Conservation (phyloP, 2,113 vertebrate species). For the Ursus arctos region DNA sequence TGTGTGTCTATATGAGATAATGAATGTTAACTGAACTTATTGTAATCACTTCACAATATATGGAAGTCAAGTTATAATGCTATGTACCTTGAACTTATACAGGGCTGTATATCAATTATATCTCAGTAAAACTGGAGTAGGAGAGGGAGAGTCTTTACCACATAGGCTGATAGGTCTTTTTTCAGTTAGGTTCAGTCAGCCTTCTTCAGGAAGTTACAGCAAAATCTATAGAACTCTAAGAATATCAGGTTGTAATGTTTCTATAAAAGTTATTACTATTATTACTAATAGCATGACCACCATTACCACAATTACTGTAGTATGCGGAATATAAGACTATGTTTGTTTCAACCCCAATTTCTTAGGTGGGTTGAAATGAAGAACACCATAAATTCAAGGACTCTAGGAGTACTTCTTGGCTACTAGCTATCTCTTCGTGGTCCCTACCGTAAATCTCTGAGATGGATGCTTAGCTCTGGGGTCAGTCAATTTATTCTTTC, state of each 20-base stretch:
- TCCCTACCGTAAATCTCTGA: slow-evolving; percentile 20
- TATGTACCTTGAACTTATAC: neutral
- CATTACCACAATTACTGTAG: neutral
- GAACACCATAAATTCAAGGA: neutral
- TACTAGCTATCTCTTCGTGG: neutral
- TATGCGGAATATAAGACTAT: neutral
- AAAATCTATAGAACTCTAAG: neutral
- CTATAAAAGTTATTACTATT: neutral
- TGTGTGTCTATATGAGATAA: neutral
- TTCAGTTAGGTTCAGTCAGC: neutral
- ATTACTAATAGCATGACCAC: neutral
- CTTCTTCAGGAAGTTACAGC: neutral
- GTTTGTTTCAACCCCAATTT: neutral
- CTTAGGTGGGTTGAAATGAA: neutral
- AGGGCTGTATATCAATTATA: neutral
- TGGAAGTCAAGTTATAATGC: neutral
- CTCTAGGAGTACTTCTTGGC: neutral
- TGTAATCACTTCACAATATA: neutral
- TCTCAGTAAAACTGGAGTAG: neutral
- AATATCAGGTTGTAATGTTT: neutral
- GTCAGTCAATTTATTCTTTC: slow-evolving; percentile 35
- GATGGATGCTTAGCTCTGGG: neutral
- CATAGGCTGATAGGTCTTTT: neutral
- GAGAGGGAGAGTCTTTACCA: neutral
- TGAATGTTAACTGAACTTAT: neutral